phyloP scores from a whole-genome alignment of 2,888 invertebrate species.

The Altica lythri region DNA sequence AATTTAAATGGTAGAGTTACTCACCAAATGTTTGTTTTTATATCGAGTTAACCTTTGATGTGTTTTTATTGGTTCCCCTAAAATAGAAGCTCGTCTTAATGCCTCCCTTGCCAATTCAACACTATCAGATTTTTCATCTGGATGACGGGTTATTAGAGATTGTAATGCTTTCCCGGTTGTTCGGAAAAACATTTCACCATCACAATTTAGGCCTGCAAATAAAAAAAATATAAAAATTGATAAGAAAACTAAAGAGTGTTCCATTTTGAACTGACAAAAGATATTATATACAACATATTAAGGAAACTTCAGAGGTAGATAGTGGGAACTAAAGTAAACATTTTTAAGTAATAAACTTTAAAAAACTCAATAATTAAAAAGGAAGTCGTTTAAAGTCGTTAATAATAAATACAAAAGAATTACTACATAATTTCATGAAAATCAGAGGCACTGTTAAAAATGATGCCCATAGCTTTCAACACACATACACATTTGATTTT shows the following conservation, averaged over 20 bases:
- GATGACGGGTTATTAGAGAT: conserved; percentile 67
- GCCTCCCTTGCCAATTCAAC: conserved; percentile 73
- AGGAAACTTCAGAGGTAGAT: too few species aligned
- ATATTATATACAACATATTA: too few species aligned
- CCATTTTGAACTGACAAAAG: neutral
- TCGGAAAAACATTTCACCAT: conserved; percentile 71
- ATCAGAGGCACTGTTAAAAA: too few species aligned
- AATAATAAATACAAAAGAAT: too few species aligned
- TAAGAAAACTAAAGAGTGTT: neutral
- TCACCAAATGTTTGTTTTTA: conserved; percentile 67
- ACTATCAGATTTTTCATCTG: conserved; percentile 62
- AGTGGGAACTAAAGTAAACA: too few species aligned
- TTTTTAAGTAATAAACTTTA: too few species aligned
- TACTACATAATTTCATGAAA: too few species aligned
- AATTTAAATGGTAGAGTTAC: conserved; percentile 24
- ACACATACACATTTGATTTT: too few species aligned
- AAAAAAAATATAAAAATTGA: neutral
- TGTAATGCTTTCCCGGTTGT: conserved; percentile 70
- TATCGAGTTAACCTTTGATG: conserved; percentile 73
- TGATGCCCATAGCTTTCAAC: too few species aligned
- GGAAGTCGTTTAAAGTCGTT: too few species aligned
- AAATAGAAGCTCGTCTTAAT: conserved; percentile 64
- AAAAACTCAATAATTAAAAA: too few species aligned
- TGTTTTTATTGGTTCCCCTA: conserved; percentile 68
- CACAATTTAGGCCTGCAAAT: conserved; percentile 57